Percentiles rank a stretch among this genome's conserved stretches.
These are phyloP conservation scores for Echinometra lucunter DNA, from an alignment of 53 echinoderm and acorn worm species.

Conservation along the genomic window DNA sequence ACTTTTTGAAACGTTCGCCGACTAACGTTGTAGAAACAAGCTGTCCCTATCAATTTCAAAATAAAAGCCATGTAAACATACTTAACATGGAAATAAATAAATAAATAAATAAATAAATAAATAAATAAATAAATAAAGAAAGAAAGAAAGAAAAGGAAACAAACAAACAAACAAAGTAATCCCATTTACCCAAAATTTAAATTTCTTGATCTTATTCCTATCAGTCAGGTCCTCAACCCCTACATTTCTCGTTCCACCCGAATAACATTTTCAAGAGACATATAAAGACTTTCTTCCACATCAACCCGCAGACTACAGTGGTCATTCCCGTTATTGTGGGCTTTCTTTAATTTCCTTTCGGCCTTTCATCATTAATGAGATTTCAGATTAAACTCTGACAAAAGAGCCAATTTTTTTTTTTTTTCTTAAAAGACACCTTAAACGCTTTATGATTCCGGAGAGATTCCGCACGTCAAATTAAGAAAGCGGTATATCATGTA, in stretches of 20 bases:
- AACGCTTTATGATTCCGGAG: slow-evolving; percentile 13
- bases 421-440: slow-evolving; percentile 7
- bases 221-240: not conserved
- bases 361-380: slow-evolving; percentile 24
- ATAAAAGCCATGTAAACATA: no score
- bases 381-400: slow-evolving; percentile 11
- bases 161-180: no score
- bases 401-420: not conserved
- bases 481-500: not conserved
- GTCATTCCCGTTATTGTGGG: not conserved
- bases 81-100: no score
- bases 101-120: no score
- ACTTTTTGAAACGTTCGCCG: no score
- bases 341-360: slow-evolving; percentile 24
- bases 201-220: not conserved
- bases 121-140: no score
- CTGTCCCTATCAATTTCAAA: no score
- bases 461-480: slow-evolving; percentile 4
- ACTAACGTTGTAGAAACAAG: no score
- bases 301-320: not conserved
- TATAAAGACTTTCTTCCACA: not conserved
- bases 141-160: no score
- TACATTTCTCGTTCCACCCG: not conserved
- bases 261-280: not conserved
- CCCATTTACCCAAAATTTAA: not conserved